These are phyloP conservation scores for Podocnemis expansa DNA, from an alignment of 2,113 vertebrate genomes.

Conservation along the genomic window DNA sequence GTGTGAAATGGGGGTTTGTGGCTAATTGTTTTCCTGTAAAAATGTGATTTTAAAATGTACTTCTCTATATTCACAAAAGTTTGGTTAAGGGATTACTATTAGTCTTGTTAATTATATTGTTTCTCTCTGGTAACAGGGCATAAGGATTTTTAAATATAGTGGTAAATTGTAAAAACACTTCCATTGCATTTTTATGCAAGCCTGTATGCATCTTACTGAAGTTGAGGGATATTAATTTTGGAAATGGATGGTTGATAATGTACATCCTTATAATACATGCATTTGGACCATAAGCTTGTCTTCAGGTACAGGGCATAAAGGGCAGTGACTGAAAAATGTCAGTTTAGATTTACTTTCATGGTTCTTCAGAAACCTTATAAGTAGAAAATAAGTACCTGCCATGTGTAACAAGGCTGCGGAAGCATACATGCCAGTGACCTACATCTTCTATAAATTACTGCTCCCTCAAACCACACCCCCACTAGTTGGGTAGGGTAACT, in stretches of 20 bases:
- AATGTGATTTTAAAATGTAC: not conserved
- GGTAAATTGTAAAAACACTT: not conserved
- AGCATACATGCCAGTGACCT: not conserved
- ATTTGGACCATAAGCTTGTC: not conserved
- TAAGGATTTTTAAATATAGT: not conserved
- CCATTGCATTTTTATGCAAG: not conserved
- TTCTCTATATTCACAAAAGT: conserved; percentile 14
- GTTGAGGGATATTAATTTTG: not conserved
- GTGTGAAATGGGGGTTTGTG: not conserved
- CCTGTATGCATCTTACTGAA: not conserved
- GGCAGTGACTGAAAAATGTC: not conserved
- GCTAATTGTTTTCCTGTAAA: not conserved
- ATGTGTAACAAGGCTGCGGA: not conserved
- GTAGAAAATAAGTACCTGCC: not conserved
- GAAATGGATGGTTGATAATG: not conserved
- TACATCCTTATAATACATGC: not conserved
- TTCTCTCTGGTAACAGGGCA: not conserved
- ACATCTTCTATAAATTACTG: not conserved
- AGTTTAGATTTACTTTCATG: not conserved
- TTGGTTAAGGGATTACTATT: not conserved
- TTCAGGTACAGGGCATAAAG: not conserved
- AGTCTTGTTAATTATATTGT: not conserved
- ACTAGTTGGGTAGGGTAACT: rapidly evolving
- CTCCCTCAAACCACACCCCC: rapidly evolving
- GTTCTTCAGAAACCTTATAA: not conserved